Evolutionary conservation across 2,113 vertebrate genomes (phyloP).

Genomic region (Natator depressus): DNA sequence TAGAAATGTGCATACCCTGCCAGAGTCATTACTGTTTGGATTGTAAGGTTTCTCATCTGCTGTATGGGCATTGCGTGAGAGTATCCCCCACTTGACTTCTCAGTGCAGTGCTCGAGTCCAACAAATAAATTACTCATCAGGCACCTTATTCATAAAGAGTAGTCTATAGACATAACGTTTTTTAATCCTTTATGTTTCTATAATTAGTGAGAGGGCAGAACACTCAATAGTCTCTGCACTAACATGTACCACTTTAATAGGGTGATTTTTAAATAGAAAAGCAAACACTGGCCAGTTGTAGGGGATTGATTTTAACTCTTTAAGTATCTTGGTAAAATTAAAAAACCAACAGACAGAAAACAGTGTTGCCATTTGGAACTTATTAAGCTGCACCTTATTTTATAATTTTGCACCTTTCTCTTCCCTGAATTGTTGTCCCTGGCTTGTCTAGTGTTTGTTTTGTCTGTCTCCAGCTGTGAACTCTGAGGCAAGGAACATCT

Average conservation of each 20-base stretch:
- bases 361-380: not conserved
- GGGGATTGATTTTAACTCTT: not conserved
- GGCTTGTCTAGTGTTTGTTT: not conserved
- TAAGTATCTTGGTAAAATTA: not conserved
- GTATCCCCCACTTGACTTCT: not conserved
- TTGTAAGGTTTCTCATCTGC: not conserved
- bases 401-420: not conserved
- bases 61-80: not conserved
- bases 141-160: not conserved
- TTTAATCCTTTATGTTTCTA: not conserved
- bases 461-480: not conserved
- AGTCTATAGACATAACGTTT: not conserved
- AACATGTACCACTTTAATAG: not conserved
- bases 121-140: not conserved
- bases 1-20: not conserved
- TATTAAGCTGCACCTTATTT: not conserved
- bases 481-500: not conserved
- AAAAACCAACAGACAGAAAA: not conserved
- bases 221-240: not conserved
- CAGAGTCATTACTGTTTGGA: rapidly evolving
- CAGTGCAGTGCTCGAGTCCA: not conserved
- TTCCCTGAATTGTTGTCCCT: not conserved
- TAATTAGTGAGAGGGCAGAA: not conserved
- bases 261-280: not conserved
- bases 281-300: not conserved